Evolutionary conservation across 2,797 vertebrate species (phyloP), one percentile per base, ranked within the genome.

Genomic region (Ceryle rudis): DNA sequence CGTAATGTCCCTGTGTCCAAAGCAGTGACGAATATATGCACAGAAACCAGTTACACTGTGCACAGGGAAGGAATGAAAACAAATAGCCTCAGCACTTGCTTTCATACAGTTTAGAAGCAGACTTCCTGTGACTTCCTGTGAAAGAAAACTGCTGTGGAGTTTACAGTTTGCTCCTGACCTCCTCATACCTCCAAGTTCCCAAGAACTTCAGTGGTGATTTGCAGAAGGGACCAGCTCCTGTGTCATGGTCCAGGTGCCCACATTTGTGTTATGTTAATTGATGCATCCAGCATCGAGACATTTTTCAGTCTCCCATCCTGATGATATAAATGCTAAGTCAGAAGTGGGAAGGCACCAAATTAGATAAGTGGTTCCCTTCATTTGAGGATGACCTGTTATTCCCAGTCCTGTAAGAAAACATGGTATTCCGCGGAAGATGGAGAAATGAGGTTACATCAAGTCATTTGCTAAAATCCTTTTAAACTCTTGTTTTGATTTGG

Each of bases 1-100:
- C 54, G 20, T 26, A 62, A 37, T 0, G 1, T 6, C 54, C 21
- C 28, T 31, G 33, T 0, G 0, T 54, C 65, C 67, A 22, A 41
- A 52, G 66, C 84, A 57, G 47, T 5, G 46, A 61, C 60, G 66
- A 95, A 87, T 35, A 33, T 5, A 25, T 2, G 16, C 47, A 18
- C 65, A 11, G 33, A 95, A 95, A 65, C 61, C 41, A 47, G 61
- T 96, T 41, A 13, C 0, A 2, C 15, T 0, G 3, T 39, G 87
- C 73, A 65, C 83, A 93, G 73, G 65, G 83, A 93, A 66, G 31
- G 41, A 89, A 69, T 18, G 31, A 58, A 95, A 92, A 49, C 75
- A 92, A 89, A 86, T 6, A 85, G 37, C 41, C 65, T 54, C 29
- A 6, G 84, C 71, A 21, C n/a, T 91, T 92, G 72, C 58, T 96